Evolutionary conservation across 2,888 invertebrate species (phyloP).

Genomic region (Cryptosula pallasiana): DNA sequence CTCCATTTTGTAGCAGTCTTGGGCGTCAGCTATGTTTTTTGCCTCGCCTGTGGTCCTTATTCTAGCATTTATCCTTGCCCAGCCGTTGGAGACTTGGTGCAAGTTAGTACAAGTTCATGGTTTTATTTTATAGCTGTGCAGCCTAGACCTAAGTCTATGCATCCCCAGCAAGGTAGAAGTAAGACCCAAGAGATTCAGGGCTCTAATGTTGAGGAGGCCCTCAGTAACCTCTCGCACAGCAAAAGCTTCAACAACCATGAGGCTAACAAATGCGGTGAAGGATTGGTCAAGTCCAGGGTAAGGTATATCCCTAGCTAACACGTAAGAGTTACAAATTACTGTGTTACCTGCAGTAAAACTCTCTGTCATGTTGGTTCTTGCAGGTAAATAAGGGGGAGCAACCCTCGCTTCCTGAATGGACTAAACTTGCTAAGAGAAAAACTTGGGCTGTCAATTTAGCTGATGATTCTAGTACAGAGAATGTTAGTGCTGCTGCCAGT

Average conservation of each 20-base stretch:
- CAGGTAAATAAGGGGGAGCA: too few species aligned
- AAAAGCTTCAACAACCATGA: conserved; percentile 3
- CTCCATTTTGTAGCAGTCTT: too few species aligned
- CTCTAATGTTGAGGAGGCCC: neutral
- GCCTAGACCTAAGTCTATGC: conserved; percentile 21
- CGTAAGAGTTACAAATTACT: too few species aligned
- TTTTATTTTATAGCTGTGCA: neutral
- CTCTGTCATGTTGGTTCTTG: too few species aligned
- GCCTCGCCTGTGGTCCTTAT: too few species aligned
- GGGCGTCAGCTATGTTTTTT: too few species aligned
- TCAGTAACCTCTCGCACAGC: conserved; percentile 14
- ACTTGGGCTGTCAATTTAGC: neutral
- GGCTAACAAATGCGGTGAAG: neutral
- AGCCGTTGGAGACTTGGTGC: too few species aligned
- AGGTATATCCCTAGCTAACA: too few species aligned
- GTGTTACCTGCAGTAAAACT: too few species aligned
- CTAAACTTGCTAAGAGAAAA: conserved; percentile 13
- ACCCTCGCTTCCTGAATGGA: neutral
- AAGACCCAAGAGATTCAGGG: neutral
- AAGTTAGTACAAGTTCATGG: too few species aligned
- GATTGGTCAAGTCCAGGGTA: neutral
- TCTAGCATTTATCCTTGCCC: too few species aligned
- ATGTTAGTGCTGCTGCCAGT: neutral
- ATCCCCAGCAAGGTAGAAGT: neutral
- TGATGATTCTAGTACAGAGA: neutral